Conservation (phyloP, 2,797 vertebrate genomes). For the Miichthys miiuy region DNA sequence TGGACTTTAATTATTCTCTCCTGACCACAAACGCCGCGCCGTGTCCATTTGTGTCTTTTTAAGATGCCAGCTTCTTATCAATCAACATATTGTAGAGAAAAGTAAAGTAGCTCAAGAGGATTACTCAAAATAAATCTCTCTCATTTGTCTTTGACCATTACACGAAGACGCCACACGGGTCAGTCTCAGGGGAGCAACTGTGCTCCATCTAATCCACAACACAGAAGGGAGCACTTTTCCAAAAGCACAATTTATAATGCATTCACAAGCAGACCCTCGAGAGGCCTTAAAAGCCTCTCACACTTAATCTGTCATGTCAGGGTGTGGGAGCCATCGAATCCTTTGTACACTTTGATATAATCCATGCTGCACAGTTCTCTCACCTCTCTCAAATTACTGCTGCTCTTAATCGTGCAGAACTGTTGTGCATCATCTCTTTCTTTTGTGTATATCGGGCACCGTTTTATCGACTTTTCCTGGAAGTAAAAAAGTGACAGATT, state of each 20-base stretch:
- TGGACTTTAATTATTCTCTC: not conserved
- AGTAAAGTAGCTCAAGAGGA: constrained; percentile 75
- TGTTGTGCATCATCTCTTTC: not conserved
- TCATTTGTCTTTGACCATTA: constrained; percentile 70
- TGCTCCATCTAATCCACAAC: constrained; percentile 71
- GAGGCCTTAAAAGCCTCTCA: constrained; percentile 74
- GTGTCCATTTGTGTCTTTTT: not conserved
- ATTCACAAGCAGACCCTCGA: constrained; percentile 63
- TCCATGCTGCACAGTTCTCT: constrained; percentile 68
- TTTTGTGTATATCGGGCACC: not conserved
- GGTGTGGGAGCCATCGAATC: constrained; percentile 64
- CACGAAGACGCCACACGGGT: constrained; percentile 45
- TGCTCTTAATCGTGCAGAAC: constrained; percentile 50
- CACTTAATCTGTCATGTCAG: constrained; percentile 67
- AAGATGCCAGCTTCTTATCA: constrained; percentile 52
- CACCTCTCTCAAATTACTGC: constrained; percentile 57
- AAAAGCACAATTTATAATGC: constrained; percentile 67
- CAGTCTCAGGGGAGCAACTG: constrained; percentile 69
- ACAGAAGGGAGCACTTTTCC: constrained; percentile 57
- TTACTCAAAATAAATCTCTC: constrained; percentile 74
- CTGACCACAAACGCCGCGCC: not conserved
- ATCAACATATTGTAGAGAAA: constrained; percentile 56
- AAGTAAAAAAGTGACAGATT: constrained; percentile 21
- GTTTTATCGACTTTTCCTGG: constrained; percentile 6
- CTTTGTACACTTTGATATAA: constrained; percentile 73